Evolutionary conservation across 2,113 vertebrate genomes (phyloP).

Genomic region (Balaeniceps rex): DNA sequence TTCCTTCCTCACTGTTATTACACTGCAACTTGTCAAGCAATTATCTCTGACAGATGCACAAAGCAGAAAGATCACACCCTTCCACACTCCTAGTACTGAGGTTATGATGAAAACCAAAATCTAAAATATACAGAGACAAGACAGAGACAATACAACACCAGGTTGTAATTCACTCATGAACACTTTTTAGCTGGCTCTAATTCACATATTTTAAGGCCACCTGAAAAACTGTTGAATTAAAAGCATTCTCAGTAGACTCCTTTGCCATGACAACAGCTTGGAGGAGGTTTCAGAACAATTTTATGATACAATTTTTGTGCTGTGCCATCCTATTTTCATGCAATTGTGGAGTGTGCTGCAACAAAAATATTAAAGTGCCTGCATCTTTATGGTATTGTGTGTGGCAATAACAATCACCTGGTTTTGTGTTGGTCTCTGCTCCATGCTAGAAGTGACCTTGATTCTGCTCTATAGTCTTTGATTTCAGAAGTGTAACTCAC

Average conservation of each 20-base stretch:
- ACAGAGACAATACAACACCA: not conserved
- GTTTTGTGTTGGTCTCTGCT: not conserved
- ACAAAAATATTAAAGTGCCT: not conserved
- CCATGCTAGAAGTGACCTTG: not conserved
- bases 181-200: not conserved
- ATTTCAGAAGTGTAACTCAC: not conserved
- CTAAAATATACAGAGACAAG: not conserved
- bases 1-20: not conserved
- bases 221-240: not conserved
- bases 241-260: constrained; percentile 4
- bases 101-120: not conserved
- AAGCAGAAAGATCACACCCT: not conserved
- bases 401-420: not conserved
- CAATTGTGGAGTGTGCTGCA: not conserved
- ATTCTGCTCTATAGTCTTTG: not conserved
- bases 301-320: not conserved
- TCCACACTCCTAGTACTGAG: not conserved
- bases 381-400: not conserved
- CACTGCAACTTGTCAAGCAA: not conserved
- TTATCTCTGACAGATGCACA: not conserved
- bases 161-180: not conserved
- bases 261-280: constrained; percentile 36
- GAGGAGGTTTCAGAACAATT: not conserved
- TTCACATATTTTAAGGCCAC: not conserved
- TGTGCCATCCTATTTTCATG: not conserved